Evolutionary conservation across 2,113 vertebrate species (phyloP).

Genomic region (Microtus ochrogaster): DNA sequence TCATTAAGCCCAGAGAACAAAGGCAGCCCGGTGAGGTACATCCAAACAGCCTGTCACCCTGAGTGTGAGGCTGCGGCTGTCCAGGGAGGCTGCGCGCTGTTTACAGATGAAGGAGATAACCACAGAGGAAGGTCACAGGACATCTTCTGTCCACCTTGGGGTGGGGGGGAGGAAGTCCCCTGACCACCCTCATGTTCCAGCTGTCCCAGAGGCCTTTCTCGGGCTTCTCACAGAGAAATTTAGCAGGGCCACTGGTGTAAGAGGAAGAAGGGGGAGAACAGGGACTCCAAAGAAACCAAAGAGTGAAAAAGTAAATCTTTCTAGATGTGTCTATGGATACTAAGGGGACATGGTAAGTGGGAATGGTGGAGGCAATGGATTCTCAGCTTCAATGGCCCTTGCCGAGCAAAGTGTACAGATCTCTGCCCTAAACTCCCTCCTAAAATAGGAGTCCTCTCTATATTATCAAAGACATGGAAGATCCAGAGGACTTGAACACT

Average conservation of each 20-base stretch:
- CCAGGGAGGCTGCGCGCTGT: conserved; percentile 83
- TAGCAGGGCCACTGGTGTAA: background rate
- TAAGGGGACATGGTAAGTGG: background rate
- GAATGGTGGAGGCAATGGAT: rapidly evolving
- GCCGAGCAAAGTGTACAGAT: no score
- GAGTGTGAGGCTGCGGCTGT: conserved; percentile 87
- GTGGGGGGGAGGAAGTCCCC: background rate
- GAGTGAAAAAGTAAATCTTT: background rate
- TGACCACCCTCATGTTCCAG: conserved; percentile 70
- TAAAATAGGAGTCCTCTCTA: background rate
- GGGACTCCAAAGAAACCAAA: background rate
- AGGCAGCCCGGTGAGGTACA: conserved; percentile 80
- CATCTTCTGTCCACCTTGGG: background rate
- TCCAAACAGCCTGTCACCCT: conserved; percentile 89
- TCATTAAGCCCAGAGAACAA: conserved; percentile 86
- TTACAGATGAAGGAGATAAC: conserved; percentile 86
- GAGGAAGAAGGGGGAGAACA: background rate
- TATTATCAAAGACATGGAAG: background rate
- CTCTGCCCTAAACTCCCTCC: background rate
- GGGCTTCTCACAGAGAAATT: conserved; percentile 18
- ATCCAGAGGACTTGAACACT: background rate
- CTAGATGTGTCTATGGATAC: rapidly evolving
- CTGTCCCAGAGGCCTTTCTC: conserved; percentile 44
- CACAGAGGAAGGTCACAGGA: background rate
- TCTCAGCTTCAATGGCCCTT: rapidly evolving